Base-by-base conservation (phyloP, 2,888 invertebrate species). In the Cantharis lateralis region DNA sequence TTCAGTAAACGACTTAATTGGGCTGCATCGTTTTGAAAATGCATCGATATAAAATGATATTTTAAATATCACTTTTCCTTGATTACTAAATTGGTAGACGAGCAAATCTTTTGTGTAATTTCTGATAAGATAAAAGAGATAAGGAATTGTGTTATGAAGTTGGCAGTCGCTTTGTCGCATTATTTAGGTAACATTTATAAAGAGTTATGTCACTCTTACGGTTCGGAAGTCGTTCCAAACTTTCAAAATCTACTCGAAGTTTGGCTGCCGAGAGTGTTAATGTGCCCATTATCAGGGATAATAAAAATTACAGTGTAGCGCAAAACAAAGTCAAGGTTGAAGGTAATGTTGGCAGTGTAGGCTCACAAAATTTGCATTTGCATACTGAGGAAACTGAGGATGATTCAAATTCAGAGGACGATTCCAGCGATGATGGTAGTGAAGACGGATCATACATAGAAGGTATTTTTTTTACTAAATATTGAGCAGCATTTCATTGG, bases 71-170 rank as follows among this genome's bases (percentile, higher is more conserved):
- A 48, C 48, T n/a, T 48, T 48, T n/a, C 48, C n/a, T 48, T n/a
- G 48, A 48, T 48, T 48, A 48, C 48, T 48, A 48, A 48, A 48
- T 48, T 48, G n/a, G 48, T 48, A 48, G 48, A 48, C 48, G 48
- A 48, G n/a, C 48, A 48, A 48, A 48, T 48, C 48, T 20, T 15
- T 66, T 77, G 70, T 70, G 48, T 26, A 70, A 68, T 61, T 15
- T 66, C 18, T 71, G 76, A 77, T 77, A 77, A 77, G 76, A 77
- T 77, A 77, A 77, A 72, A 4, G n/a, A 48, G 76, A 73, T 73
- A 73, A 70, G 62, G 18, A 15, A 61, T 32, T 24, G 62, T 68
- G 11, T 16, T 11, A 61, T 68, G 28, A 64, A 26, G 64, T 15
- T 15, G 28, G 11, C 28, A 72, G 61, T 61, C n/a, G 62, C 61